Evolutionary conservation across 1,140 invertebrate species (phyloP).

Genomic region (Hestina assimilis): DNA sequence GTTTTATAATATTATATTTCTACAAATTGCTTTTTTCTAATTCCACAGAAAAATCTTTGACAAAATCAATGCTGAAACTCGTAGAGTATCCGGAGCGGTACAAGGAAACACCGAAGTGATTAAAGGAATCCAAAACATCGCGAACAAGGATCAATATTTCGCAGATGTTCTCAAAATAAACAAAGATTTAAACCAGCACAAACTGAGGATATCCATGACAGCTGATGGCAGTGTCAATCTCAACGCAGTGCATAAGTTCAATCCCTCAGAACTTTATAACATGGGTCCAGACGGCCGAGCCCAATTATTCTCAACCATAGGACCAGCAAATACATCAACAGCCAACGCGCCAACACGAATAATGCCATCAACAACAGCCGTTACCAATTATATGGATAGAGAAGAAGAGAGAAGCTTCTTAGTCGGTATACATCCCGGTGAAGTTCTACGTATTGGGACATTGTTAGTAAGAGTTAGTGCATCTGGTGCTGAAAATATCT

Average conservation of each 20-base stretch:
- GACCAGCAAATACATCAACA: constrained; percentile 38
- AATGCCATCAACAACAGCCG: constrained; percentile 31
- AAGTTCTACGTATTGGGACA: constrained; percentile 56
- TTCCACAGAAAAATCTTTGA: constrained; percentile 69
- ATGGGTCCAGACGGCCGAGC: constrained; percentile 46
- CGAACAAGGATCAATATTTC: constrained; percentile 69
- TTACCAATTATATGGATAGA: constrained; percentile 32
- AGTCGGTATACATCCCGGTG: constrained; percentile 58
- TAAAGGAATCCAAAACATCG: constrained; percentile 59
- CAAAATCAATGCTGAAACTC: constrained; percentile 66
- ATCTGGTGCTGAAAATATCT: constrained; percentile 55
- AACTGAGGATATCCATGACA: constrained; percentile 67
- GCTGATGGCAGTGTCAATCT: constrained; percentile 66
- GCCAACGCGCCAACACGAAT: constrained; percentile 53
- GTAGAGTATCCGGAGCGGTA: constrained; percentile 52
- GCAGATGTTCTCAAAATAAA: constrained; percentile 64
- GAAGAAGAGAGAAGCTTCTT: constrained; percentile 48
- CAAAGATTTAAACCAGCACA: constrained; percentile 66
- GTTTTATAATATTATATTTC: no score
- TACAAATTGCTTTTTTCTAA: no score
- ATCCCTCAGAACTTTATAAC: constrained; percentile 54
- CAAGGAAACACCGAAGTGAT: constrained; percentile 73
- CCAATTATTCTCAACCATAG: constrained; percentile 51
- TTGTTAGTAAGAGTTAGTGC: constrained; percentile 52
- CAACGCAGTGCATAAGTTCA: constrained; percentile 61